A percentile compares a stretch with the other conserved stretches of the same genome.
Evolutionary conservation across 2,113 vertebrate species (phyloP).

Genomic region (Austrofundulus limnaeus): DNA sequence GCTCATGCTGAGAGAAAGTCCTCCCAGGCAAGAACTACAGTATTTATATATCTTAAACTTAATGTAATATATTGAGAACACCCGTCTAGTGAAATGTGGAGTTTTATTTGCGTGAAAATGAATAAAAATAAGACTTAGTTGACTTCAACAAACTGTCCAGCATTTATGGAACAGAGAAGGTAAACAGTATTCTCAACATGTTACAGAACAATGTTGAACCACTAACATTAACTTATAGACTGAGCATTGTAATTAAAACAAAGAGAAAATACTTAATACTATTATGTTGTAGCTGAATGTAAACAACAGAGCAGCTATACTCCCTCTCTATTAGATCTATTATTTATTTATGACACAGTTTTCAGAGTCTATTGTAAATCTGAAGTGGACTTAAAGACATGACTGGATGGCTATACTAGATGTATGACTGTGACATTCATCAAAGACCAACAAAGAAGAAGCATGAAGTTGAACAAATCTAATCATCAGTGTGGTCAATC

Average conservation of each 20-base stretch:
- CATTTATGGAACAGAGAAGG: neutral
- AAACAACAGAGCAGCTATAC: no score
- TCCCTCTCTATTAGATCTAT: no score
- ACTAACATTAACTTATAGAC: neutral
- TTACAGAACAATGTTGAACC: neutral
- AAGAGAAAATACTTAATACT: no score
- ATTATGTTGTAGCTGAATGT: no score
- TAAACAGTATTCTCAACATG: neutral
- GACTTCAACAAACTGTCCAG: neutral
- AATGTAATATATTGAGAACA: conserved; percentile 4
- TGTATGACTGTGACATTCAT: conserved; percentile 22
- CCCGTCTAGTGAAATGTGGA: neutral
- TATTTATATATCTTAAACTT: conserved; percentile 25
- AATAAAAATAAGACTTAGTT: neutral
- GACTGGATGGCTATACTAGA: conserved; percentile 16
- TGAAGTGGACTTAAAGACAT: conserved; percentile 5
- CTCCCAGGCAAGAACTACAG: conserved; percentile 9
- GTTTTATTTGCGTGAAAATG: conserved; percentile 7
- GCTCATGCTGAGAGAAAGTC: conserved; percentile 32
- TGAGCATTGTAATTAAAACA: neutral
- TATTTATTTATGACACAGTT: no score
- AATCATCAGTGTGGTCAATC: neutral
- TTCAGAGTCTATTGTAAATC: neutral
- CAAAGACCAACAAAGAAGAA: neutral
- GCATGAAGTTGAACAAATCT: neutral